A percentile compares a stretch with the other conserved stretches of the same genome.
Evolutionary conservation across 2,888 invertebrate genomes (phyloP).

Genomic region (Drosophila monieri): DNA sequence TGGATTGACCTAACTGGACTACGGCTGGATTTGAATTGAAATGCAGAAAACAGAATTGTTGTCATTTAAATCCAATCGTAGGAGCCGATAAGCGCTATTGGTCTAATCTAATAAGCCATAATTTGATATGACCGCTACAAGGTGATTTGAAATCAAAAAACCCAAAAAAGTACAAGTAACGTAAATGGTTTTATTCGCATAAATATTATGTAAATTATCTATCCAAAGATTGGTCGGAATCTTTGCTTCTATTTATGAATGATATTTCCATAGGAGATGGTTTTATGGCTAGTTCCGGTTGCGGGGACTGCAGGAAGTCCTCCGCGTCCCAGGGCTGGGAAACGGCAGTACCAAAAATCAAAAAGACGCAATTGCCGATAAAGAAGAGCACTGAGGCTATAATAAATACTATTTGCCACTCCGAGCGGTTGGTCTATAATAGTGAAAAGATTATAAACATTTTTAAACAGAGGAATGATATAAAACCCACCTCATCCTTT

Average conservation of each 20-base stretch:
- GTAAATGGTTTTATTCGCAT: not conserved
- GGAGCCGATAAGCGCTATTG: constrained; percentile 16
- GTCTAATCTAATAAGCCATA: constrained; percentile 9
- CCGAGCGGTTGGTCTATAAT: constrained; percentile 83
- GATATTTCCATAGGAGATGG: not conserved
- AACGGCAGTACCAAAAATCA: constrained; percentile 87
- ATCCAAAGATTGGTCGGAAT: not conserved
- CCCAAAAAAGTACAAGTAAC: not conserved
- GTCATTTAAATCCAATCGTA: constrained; percentile 19
- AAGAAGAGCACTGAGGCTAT: constrained; percentile 88
- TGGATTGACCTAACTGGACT: constrained; percentile 1
- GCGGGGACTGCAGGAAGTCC: constrained; percentile 77
- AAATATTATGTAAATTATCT: not conserved
- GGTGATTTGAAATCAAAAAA: not conserved
- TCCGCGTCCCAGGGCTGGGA: constrained; percentile 89
- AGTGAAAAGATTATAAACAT: not conserved
- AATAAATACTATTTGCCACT: constrained; percentile 91
- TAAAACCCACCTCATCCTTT: constrained; percentile 64
- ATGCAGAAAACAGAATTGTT: not conserved
- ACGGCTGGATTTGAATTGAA: constrained; percentile 7
- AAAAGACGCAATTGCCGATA: constrained; percentile 88
- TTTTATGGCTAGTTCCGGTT: constrained; percentile 10
- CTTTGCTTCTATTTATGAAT: not conserved
- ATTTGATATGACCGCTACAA: constrained; percentile 15
- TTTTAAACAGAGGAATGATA: too few species aligned